A percentile compares a stretch with the other conserved stretches of the same genome.
phyloP scores from a whole-genome alignment of 1,140 invertebrate genomes.

The Drosophila virilis region DNA sequence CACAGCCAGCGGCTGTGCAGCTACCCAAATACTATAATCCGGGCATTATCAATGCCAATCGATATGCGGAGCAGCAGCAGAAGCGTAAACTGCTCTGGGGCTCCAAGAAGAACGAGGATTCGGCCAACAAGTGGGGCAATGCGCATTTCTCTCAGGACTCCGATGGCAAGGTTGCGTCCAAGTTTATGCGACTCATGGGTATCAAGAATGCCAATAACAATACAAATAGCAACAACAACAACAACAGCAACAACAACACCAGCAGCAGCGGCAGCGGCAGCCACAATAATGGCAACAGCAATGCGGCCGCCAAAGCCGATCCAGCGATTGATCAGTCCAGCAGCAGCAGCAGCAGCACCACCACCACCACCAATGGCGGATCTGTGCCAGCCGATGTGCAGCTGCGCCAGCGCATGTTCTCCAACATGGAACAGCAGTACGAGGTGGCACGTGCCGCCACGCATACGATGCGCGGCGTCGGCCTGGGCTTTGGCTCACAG shows the following conservation, averaged over 20 bases:
- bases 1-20: constrained; percentile 54
- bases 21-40: constrained; percentile 93
- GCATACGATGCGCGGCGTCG: constrained; percentile 96
- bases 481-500: constrained; percentile 90
- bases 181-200: constrained; percentile 98
- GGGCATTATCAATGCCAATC: constrained; percentile 91
- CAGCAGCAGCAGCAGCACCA: constrained; percentile 31
- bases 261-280: constrained; percentile 16
- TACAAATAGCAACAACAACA: constrained; percentile 25
- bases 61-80: constrained; percentile 93
- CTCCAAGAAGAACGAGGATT: constrained; percentile 87
- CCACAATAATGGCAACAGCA: constrained; percentile 27
- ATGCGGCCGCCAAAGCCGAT: constrained; percentile 3
- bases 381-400: constrained; percentile 86
- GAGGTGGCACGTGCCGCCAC: constrained; percentile 96
- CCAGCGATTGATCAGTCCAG: constrained; percentile 3
- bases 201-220: constrained; percentile 86
- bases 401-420: constrained; percentile 96
- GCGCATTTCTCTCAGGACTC: constrained; percentile 94
- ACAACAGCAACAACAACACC: constrained; percentile 22
- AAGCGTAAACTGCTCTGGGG: constrained; percentile 96
- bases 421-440: constrained; percentile 96
- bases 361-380: neutral
- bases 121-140: constrained; percentile 91
- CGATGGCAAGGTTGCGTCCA: constrained; percentile 95